Evolutionary conservation across 2,888 invertebrate genomes (phyloP), one percentile per base, ranked within the genome.

Genomic region (Leptopilina drosophilae): DNA sequence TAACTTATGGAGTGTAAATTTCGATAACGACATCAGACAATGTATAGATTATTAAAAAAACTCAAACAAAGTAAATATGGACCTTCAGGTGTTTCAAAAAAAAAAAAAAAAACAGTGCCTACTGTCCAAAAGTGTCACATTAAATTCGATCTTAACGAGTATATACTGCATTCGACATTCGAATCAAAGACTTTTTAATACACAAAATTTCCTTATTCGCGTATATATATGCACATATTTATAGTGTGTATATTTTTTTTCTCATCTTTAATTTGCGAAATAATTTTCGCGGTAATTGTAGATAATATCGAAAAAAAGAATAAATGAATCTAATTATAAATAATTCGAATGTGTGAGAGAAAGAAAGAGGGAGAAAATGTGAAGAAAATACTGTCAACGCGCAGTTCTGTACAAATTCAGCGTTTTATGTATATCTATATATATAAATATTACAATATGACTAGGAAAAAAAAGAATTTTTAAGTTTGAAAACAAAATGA

Each of bases 1-100:
- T 53, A 56, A 82, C 83, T 77, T 83, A 42, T n/a, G 42, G 66
- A 67, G 20, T 49, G 9, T 46, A 4, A 66, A n/a, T 53, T 73
- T 33, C n/a, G 40, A 73, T 26, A 53, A 53, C 53, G 53, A 53
- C 42, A 42, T 42, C 33, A 73, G 56, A 73, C 53, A 53, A 26
- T 73, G 73, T 73, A 73, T 33, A 73, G 56, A 73, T 56, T 73
- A 73, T 40, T 56, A 33, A 73, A 33, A 26, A 49, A 49, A 49
- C 3, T 3, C 5, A 49, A 49, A 42, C 1, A 42, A 20, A 20
- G 1, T 20, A 20, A 20, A 42, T 42, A 33, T 53, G 73, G 40
- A 73, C 56, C 67, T 67, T 15, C 15, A 67, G 67, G 49, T 67
- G 67, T 49, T 15, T 42, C 0, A 42, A 42, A 42, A 20, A 20